These are phyloP conservation scores for Drosophila borealis DNA, from an alignment of 2,888 invertebrate genomes.

Conservation along the genomic window DNA sequence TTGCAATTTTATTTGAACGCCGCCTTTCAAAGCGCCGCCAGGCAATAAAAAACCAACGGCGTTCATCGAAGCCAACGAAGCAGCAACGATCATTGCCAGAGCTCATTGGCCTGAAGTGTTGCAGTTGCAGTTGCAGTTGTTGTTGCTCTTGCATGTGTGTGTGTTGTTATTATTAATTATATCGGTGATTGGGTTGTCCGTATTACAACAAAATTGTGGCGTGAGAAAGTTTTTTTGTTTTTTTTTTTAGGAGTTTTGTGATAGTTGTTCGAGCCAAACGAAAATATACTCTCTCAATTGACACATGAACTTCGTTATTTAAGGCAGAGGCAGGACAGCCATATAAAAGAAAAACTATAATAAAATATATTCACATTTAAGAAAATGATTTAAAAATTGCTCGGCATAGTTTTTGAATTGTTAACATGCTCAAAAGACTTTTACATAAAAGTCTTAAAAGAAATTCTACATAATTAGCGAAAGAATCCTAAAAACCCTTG, in stretches of 20 bases:
- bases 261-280: constrained; percentile 15
- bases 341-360: no score
- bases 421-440: no score
- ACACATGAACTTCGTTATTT: constrained; percentile 36
- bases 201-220: constrained; percentile 63
- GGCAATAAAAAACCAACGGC: constrained; percentile 48
- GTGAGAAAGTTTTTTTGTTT: constrained; percentile 63
- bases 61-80: constrained; percentile 44
- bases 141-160: background rate
- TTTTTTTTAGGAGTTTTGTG: constrained; percentile 24
- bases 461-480: no score
- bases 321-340: no score
- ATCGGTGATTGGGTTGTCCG: constrained; percentile 77
- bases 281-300: constrained; percentile 31
- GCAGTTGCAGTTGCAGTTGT: constrained; percentile 9
- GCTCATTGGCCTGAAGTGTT: constrained; percentile 66
- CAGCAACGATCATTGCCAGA: constrained; percentile 67
- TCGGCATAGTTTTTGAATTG: no score
- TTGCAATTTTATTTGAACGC: constrained; percentile 65
- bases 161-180: constrained; percentile 71
- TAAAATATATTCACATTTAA: no score
- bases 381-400: no score
- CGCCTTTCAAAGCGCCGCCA: constrained; percentile 73
- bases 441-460: no score
- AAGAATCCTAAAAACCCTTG: no score